These are phyloP conservation scores for Carcharodon carcharias DNA, from an alignment of 2,797 vertebrate species.

Conservation along the genomic window DNA sequence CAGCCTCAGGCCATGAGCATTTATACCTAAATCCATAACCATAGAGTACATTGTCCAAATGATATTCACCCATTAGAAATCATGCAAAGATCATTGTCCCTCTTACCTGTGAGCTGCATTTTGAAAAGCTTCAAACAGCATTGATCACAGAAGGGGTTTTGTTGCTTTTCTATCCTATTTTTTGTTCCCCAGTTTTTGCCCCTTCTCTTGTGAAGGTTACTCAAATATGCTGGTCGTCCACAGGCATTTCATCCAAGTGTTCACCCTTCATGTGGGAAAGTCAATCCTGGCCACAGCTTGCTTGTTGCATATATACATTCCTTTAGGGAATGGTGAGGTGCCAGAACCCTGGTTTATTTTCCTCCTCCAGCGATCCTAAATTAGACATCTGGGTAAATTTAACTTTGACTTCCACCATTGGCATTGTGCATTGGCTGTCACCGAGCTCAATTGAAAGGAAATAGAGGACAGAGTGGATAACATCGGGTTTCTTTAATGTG, in stretches of 20 bases:
- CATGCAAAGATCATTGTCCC: not conserved
- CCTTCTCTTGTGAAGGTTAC: not conserved
- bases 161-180: not conserved
- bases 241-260: not conserved
- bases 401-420: not conserved
- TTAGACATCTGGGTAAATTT: not conserved
- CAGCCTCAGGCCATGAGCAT: not conserved
- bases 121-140: not conserved
- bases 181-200: not conserved
- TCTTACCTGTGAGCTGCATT: not conserved
- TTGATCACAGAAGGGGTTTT: not conserved
- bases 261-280: not conserved
- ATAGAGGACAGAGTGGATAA: not conserved
- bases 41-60: not conserved
- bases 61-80: not conserved
- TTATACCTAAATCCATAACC: not conserved
- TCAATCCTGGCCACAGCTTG: not conserved
- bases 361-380: not conserved
- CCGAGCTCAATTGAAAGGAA: not conserved
- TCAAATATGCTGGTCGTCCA: not conserved
- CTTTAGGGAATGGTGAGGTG: not conserved
- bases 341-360: not conserved
- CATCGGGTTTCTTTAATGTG: not conserved
- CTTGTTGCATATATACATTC: not conserved
- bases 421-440: not conserved